Percentiles rank a stretch among this genome's conserved stretches.
Evolutionary conservation across 1,140 invertebrate genomes (phyloP).

Genomic region (Odontomachus brunneus): DNA sequence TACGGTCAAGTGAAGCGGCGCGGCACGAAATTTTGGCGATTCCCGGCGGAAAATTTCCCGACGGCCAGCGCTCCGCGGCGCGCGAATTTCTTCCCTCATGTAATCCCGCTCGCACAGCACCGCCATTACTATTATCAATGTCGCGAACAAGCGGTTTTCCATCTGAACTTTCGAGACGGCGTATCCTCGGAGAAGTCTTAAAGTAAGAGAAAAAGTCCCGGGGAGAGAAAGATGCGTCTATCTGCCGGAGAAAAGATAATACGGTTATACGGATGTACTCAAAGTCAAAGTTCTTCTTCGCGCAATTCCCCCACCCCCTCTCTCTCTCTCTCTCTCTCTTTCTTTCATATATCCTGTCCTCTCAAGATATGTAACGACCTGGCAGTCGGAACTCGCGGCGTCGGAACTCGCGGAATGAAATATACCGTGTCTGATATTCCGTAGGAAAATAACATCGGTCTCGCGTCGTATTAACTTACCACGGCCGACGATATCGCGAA

Average conservation of each 20-base stretch:
- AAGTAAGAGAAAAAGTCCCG: slow-evolving; percentile 9
- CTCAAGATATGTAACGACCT: too few relatives aligned
- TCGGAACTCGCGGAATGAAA: background rate
- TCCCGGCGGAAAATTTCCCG: too few relatives aligned
- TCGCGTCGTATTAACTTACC: background rate
- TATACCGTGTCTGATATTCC: background rate
- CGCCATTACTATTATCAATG: background rate
- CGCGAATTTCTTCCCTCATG: background rate
- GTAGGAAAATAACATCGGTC: background rate
- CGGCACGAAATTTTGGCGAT: too few relatives aligned
- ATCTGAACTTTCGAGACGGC: slow-evolving; percentile 17
- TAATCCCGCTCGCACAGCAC: background rate
- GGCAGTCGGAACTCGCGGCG: too few relatives aligned
- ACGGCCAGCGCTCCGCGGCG: too few relatives aligned
- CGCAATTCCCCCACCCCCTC: background rate
- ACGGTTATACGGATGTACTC: slow-evolving; percentile 13
- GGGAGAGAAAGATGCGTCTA: slow-evolving; percentile 26
- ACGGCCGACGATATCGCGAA: background rate
- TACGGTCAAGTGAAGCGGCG: too few relatives aligned
- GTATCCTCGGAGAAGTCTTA: background rate
- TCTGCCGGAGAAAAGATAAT: slow-evolving; percentile 20
- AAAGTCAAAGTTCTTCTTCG: slow-evolving; percentile 19
- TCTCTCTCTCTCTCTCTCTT: background rate
- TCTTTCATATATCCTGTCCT: background rate
- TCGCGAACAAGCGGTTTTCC: background rate